Evolutionary conservation across 2,888 invertebrate species (phyloP), one percentile per base, ranked within the genome.

Genomic region (Lathronympha strigana): DNA sequence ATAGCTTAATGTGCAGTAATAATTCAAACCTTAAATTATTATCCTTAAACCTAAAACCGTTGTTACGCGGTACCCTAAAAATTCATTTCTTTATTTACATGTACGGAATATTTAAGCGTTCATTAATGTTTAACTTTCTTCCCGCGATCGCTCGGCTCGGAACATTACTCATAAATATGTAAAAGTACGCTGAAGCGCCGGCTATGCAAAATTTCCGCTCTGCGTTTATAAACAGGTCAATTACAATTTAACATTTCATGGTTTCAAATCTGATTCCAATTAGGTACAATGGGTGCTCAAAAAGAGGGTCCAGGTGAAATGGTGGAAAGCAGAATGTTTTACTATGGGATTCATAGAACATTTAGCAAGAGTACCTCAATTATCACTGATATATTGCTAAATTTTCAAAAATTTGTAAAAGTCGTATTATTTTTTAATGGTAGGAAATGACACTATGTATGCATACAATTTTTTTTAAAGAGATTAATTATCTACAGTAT

Each of bases 141-240:
- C 82, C 82, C 75, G 80, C 84, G 85, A 88, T 88, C 81, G 79
- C 73, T 64, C 72, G 71, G 73, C 71, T 77, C 81, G 84, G 81
- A 85, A 87, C 86, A 86, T 83, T 84, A 77, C 86, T 91, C 90
- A 91, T 91, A 91, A 91, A 91, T 91, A 91, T 91, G 87, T 90
- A 90, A 87, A 83, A 79, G 79, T 75, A 72, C 76, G 77, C 76
- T 75, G 79, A 78, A 82, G 82, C 77, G 82, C 76, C 79, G 80
- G 78, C 79, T 81, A 86, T 84, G 84, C 84, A 82, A 87, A 88
- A 85, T 81, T 82, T 74, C 78, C 75, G 76, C 76, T 76, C 77
- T 63, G 54, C 76, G 76, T 77, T 81, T 73, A 76, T 77, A 86
- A 87, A 84, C 83, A 81, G 87, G 88, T 88, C 89, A 85, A 82